phyloP scores from a whole-genome alignment of 1,140 invertebrate species.

The Drosophila hydei region DNA sequence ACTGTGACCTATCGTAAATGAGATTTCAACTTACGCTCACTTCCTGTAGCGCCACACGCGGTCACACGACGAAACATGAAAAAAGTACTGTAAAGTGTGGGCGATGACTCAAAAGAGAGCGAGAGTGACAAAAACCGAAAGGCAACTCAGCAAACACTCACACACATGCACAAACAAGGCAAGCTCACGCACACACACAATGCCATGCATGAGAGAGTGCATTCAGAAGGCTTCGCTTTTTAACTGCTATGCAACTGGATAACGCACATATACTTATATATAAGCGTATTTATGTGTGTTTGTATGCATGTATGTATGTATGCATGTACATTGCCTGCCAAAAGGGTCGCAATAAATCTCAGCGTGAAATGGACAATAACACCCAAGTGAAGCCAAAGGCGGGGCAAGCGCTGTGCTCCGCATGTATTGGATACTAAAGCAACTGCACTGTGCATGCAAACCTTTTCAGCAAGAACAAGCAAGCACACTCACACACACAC shows the following conservation, averaged over 20 bases:
- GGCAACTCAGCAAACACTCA: constrained; percentile 39
- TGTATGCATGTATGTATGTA: constrained; percentile 1
- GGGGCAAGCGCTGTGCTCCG: constrained; percentile 26
- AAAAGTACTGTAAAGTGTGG: constrained; percentile 37
- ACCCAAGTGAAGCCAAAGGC: constrained; percentile 33
- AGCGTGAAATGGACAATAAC: constrained; percentile 59
- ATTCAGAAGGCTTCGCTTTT: constrained; percentile 33
- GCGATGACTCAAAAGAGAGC: constrained; percentile 72
- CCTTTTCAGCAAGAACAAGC: constrained; percentile 56
- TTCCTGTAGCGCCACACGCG: constrained; percentile 37
- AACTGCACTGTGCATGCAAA: constrained; percentile 32
- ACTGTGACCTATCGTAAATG: constrained; percentile 3
- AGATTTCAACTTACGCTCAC: constrained; percentile 12
- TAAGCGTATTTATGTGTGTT: background rate
- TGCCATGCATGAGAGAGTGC: constrained; percentile 15
- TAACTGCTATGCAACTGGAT: constrained; percentile 3
- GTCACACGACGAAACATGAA: constrained; percentile 21
- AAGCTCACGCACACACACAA: constrained; percentile 4
- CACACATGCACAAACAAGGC: constrained; percentile 32
- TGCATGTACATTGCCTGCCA: constrained; percentile 2
- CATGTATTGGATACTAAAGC: constrained; percentile 3
- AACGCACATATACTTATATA: background rate
- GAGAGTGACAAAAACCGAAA: constrained; percentile 67
- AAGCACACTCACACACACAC: constrained; percentile 14
- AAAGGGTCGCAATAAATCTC: constrained; percentile 65